Evolutionary conservation across 1,140 invertebrate species (phyloP).

Genomic region (Eubasilissa regina): DNA sequence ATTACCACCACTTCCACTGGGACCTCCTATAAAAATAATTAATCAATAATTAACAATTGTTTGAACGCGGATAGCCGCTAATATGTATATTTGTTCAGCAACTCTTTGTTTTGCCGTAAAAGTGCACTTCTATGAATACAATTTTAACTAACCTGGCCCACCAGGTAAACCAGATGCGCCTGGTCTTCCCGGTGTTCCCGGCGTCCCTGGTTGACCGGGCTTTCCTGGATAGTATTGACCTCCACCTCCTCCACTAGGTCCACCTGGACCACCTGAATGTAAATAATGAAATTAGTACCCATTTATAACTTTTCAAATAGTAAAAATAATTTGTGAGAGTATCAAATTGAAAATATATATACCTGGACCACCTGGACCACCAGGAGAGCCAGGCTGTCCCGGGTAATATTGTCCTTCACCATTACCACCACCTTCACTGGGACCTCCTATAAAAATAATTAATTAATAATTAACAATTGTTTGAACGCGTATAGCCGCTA

Average conservation of each 20-base stretch:
- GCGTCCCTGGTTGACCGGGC: slow-evolving; percentile 36
- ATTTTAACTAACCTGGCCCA: slow-evolving; percentile 7
- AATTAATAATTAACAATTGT: neutral
- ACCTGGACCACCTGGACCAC: neutral
- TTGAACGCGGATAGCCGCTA: too few relatives aligned
- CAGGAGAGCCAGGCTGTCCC: neutral
- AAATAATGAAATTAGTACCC: too few relatives aligned
- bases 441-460: neutral
- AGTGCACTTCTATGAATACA: too few relatives aligned
- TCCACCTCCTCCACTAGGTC: slow-evolving; percentile 12
- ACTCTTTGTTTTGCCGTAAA: too few relatives aligned
- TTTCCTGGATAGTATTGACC: slow-evolving; percentile 23
- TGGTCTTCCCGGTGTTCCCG: slow-evolving; percentile 41
- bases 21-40: too few relatives aligned
- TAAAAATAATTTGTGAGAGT: too few relatives aligned
- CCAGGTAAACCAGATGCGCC: slow-evolving; percentile 42
- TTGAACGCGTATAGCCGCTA: neutral
- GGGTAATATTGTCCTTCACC: slow-evolving; percentile 9
- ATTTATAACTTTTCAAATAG: too few relatives aligned
- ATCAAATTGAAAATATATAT: too few relatives aligned
- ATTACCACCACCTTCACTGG: neutral
- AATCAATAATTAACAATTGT: too few relatives aligned
- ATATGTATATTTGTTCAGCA: too few relatives aligned
- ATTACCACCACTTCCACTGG: too few relatives aligned
- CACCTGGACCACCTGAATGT: neutral